Percentiles rank a stretch among this genome's conserved stretches.
These are phyloP conservation scores for Aphidius colemani DNA, from an alignment of 2,888 invertebrate species.

Conservation along the genomic window DNA sequence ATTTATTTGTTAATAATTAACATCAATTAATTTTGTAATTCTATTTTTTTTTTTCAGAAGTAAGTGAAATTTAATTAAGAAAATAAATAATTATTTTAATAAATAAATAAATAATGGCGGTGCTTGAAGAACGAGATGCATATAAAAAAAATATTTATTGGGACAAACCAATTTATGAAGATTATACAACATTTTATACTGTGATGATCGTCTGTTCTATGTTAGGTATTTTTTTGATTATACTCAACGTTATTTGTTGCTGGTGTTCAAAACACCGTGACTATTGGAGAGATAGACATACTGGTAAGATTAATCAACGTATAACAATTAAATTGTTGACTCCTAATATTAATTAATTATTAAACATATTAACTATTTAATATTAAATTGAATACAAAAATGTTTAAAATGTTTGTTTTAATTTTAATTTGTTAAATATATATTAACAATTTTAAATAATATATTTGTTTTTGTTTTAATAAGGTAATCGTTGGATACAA, in stretches of 20 bases:
- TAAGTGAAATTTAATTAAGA: conserved; percentile 32
- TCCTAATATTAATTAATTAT: too few relatives aligned
- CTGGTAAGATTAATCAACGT: conserved; percentile 22
- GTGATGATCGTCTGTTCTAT: conserved; percentile 79
- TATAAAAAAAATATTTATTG: conserved; percentile 69
- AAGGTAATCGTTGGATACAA: conserved; percentile 83
- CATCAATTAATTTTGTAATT: too few relatives aligned
- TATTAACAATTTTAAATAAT: too few relatives aligned
- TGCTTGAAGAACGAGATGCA: conserved; percentile 67
- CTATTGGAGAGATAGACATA: conserved; percentile 67
- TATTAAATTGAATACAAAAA: too few relatives aligned
- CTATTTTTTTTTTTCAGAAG: conserved; percentile 33
- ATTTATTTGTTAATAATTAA: too few relatives aligned
- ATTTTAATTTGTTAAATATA: too few relatives aligned
- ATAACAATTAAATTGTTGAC: too few relatives aligned
- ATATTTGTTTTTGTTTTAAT: too few relatives aligned
- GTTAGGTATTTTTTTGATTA: conserved; percentile 71
- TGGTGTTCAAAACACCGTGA: conserved; percentile 79
- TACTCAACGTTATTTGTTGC: conserved; percentile 79
- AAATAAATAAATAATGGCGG: conserved; percentile 62
- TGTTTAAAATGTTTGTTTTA: too few relatives aligned
- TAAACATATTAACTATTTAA: too few relatives aligned
- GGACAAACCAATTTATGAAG: conserved; percentile 68
- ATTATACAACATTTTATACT: conserved; percentile 86
- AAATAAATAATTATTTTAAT: conserved; percentile 28